Base-by-base conservation (phyloP, 1,140 invertebrate genomes). In the Galleria mellonella region DNA sequence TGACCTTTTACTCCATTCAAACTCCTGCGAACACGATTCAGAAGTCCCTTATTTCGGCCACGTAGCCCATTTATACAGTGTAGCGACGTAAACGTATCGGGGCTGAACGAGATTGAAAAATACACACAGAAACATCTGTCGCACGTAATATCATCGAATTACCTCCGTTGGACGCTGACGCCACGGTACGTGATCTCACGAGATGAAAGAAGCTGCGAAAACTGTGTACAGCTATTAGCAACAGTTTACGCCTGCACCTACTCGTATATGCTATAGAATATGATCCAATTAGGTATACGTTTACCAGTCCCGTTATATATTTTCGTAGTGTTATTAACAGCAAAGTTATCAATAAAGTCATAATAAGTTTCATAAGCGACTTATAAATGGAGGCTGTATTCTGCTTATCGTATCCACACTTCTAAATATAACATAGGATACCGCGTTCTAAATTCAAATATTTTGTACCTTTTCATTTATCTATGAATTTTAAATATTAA, bases 111-210 rank as follows among this genome's bases (percentile, higher is more conserved):
- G 58, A 70, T 71, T 70, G 69, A 71, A 75, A 75, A 75, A 72
- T 65, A 71, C 48, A 62, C 39, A 37, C 29, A 35, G 43, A 48
- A 66, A 67, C 72, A 76, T 62, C 56, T 76, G 72, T 69, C 57
- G 60, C 62, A 32, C 32, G 56, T 60, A 68, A 72, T 74, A 74
- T 53, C 55, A 63, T 55, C 61, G 66, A 68, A 68, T 71, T 65
- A 62, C 61, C 35, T 33, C 57, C 39, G 55, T 32, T 15, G 14
- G 35, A n/a, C 39, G 49, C 58, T 62, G 62, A 65, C 47, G 50
- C 23, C 43, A 41, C 46, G 36, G 43, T 60, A 76, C 70, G 72
- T 76, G 72, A 69, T 55, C 50, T 48, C 17, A 31, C 13, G 41
- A 55, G 43, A 62, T 55, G 38, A 57, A 50, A 39, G 45, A 48